phyloP scores from a whole-genome alignment of 2,888 invertebrate species.

The Sepioteuthis lessoniana region DNA sequence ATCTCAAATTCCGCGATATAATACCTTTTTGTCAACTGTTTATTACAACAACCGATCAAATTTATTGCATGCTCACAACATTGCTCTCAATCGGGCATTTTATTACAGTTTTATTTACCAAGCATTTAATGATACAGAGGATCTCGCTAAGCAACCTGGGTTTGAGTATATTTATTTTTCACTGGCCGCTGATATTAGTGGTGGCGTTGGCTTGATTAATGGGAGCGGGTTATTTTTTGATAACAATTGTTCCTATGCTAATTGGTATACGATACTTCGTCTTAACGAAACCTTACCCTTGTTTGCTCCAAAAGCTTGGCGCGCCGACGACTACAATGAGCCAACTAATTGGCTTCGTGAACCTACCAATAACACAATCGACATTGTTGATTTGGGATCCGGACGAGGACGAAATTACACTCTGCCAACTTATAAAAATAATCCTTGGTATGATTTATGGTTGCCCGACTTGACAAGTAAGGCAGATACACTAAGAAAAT shows the following conservation, averaged over 20 bases:
- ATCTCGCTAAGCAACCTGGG: slow-evolving; percentile 92
- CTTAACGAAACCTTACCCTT: slow-evolving; percentile 95
- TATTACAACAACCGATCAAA: slow-evolving; percentile 90
- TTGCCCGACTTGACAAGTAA: slow-evolving; percentile 93
- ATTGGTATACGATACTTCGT: slow-evolving; percentile 85
- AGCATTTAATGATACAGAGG: slow-evolving; percentile 64
- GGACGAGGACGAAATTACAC: slow-evolving; percentile 91
- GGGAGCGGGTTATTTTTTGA: slow-evolving; percentile 94
- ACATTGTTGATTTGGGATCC: slow-evolving; percentile 78
- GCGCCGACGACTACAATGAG: slow-evolving; percentile 79
- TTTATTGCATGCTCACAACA: slow-evolving; percentile 92
- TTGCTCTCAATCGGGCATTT: slow-evolving; percentile 95
- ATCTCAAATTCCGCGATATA: slow-evolving; percentile 81
- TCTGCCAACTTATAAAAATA: slow-evolving; percentile 90
- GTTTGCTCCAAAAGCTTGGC: slow-evolving; percentile 93
- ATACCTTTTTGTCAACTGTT: slow-evolving; percentile 81
- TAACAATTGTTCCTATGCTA: slow-evolving; percentile 93
- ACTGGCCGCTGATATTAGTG: slow-evolving; percentile 93
- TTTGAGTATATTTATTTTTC: slow-evolving; percentile 98
- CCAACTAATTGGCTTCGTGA: slow-evolving; percentile 95
- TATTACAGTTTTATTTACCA: slow-evolving; percentile 78
- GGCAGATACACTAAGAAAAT: slow-evolving; percentile 74
- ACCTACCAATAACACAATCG: slow-evolving; percentile 93
- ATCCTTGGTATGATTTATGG: slow-evolving; percentile 95
- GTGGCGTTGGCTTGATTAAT: slow-evolving; percentile 87